These are phyloP conservation scores for Antheraea pernyi DNA, from an alignment of 1,140 invertebrate genomes.

Conservation along the genomic window DNA sequence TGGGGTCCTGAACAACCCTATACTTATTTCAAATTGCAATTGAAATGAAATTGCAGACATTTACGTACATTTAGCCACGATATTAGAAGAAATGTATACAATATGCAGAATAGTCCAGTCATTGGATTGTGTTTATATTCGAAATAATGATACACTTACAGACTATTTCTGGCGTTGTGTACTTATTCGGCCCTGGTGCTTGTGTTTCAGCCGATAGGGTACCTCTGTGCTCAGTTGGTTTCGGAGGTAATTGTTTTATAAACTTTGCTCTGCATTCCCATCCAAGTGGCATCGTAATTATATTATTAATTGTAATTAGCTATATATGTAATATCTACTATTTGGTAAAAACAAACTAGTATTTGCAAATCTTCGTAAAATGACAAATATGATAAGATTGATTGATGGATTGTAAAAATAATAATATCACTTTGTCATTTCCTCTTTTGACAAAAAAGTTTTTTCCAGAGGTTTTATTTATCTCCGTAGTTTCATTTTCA, in stretches of 20 bases:
- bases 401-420: not conserved
- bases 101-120: too few species aligned
- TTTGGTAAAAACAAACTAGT: not conserved
- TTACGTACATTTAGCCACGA: too few species aligned
- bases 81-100: too few species aligned
- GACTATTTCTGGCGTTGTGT: conserved; percentile 50
- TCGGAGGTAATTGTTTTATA: conserved; percentile 47
- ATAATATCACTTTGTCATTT: not conserved
- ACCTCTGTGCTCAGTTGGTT: conserved; percentile 35
- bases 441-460: not conserved
- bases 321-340: not conserved
- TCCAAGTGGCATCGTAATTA: conserved; percentile 50
- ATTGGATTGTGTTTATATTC: too few species aligned
- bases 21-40: too few species aligned
- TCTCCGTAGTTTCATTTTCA: not conserved
- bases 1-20: too few species aligned
- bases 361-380: not conserved
- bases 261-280: conserved; percentile 54
- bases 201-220: conserved; percentile 12
- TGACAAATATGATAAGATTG: not conserved
- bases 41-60: too few species aligned
- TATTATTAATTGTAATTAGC: conserved; percentile 8
- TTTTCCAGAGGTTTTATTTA: not conserved
- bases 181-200: conserved; percentile 45
- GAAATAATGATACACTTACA: conserved; percentile 31